Evolutionary conservation across 2,113 vertebrate genomes (phyloP).

Genomic region (Campylomormyrus tamandua): DNA sequence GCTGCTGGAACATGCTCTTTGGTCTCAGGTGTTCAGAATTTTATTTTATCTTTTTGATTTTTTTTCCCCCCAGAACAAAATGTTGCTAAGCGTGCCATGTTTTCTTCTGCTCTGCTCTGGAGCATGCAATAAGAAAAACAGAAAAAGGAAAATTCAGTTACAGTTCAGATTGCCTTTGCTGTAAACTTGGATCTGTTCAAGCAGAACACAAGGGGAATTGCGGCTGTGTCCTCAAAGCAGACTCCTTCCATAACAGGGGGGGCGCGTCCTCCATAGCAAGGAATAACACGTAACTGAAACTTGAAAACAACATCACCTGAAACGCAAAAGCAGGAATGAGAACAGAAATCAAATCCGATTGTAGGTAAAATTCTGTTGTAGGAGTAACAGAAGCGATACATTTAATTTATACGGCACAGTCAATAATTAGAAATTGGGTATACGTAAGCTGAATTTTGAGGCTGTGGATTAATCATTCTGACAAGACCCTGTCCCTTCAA

Average conservation of each 20-base stretch:
- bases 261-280: neutral
- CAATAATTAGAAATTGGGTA: constrained; percentile 7
- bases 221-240: neutral
- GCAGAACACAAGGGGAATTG: neutral
- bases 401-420: neutral
- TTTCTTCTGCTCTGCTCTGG: neutral
- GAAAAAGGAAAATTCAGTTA: neutral
- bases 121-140: neutral
- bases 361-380: neutral
- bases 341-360: neutral
- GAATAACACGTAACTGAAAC: neutral
- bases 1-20: neutral
- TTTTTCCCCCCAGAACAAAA: neutral
- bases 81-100: neutral
- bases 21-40: neutral
- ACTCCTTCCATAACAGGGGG: neutral
- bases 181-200: constrained; percentile 10
- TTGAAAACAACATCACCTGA: neutral
- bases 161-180: neutral
- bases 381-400: neutral
- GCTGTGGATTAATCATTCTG: constrained; percentile 6
- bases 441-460: constrained; percentile 1
- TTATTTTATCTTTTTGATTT: neutral
- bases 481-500: neutral
- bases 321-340: neutral